Conservation (phyloP, 1,140 invertebrate genomes). For the Oryzaephilus surinamensis region DNA sequence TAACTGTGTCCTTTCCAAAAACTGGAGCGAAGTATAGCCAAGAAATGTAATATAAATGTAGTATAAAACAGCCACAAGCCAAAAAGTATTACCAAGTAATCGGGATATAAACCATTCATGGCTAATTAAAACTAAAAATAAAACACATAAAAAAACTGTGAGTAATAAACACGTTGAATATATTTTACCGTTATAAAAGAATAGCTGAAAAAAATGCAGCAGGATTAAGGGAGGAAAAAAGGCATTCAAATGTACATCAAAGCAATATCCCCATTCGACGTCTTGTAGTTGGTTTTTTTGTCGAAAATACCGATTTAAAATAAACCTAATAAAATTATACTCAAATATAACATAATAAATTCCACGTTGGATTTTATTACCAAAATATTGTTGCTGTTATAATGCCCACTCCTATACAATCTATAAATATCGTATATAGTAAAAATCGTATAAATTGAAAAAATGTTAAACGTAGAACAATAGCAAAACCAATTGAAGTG, state of each 20-base stretch:
- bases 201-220: slow-evolving; percentile 84
- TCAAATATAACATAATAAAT: slow-evolving; percentile 3
- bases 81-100: slow-evolving; percentile 87
- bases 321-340: slow-evolving; percentile 52
- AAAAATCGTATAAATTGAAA: slow-evolving; percentile 76
- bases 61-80: slow-evolving; percentile 83
- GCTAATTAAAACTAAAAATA: slow-evolving; percentile 60
- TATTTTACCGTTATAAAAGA: slow-evolving; percentile 75
- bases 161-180: slow-evolving; percentile 7
- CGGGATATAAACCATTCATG: slow-evolving; percentile 64
- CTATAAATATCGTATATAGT: slow-evolving; percentile 87
- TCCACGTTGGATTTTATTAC: slow-evolving; percentile 42
- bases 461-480: slow-evolving; percentile 67
- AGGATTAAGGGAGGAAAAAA: slow-evolving; percentile 93
- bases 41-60: slow-evolving; percentile 97
- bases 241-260: slow-evolving; percentile 98
- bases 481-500: slow-evolving; percentile 81
- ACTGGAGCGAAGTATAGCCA: slow-evolving; percentile 90
- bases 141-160: slow-evolving; percentile 4
- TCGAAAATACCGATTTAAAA: slow-evolving; percentile 81
- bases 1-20: slow-evolving; percentile 77
- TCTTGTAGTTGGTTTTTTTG: slow-evolving; percentile 58
- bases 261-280: slow-evolving; percentile 98
- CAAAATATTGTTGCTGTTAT: slow-evolving; percentile 85
- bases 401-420: slow-evolving; percentile 83